Evolutionary conservation across 2,797 vertebrate species (phyloP).

Genomic region (Acrossocheilus fasciatus): DNA sequence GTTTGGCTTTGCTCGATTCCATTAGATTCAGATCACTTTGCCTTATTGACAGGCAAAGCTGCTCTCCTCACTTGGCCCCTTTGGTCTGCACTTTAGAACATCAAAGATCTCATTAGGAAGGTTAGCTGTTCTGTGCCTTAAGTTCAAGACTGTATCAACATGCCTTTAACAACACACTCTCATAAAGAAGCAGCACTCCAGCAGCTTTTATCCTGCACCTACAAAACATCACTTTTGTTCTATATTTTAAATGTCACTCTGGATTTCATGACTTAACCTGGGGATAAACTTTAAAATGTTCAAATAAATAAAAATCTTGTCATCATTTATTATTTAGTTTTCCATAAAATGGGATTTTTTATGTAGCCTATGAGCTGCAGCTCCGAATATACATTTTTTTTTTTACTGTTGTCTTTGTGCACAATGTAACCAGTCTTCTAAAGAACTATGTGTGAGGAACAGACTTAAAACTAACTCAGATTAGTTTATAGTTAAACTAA

Average conservation of each 20-base stretch:
- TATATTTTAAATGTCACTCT: not conserved
- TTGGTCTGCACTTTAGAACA: conserved; percentile 28
- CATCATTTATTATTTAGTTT: not conserved
- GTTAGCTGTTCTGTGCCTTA: conserved; percentile 7
- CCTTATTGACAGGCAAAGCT: conserved; percentile 33
- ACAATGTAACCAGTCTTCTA: not conserved
- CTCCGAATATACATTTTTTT: not conserved
- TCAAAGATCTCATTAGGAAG: conserved; percentile 41
- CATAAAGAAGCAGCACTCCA: not conserved
- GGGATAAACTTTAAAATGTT: not conserved
- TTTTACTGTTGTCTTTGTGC: conserved; percentile 1
- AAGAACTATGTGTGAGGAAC: not conserved
- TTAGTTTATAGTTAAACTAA: too few relatives aligned
- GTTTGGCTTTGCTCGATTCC: conserved; percentile 11
- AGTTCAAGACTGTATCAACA: conserved; percentile 8
- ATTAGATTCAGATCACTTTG: conserved; percentile 41
- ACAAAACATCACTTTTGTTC: not conserved
- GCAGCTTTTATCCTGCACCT: not conserved
- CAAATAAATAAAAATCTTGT: not conserved
- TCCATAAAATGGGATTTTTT: not conserved
- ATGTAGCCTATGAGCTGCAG: not conserved
- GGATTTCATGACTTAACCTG: not conserved
- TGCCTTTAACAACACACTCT: conserved; percentile 11
- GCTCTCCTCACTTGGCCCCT: conserved; percentile 5
- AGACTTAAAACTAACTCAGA: not conserved